Conservation (phyloP, 2,888 invertebrate species). For the Alsophila aescularia region DNA sequence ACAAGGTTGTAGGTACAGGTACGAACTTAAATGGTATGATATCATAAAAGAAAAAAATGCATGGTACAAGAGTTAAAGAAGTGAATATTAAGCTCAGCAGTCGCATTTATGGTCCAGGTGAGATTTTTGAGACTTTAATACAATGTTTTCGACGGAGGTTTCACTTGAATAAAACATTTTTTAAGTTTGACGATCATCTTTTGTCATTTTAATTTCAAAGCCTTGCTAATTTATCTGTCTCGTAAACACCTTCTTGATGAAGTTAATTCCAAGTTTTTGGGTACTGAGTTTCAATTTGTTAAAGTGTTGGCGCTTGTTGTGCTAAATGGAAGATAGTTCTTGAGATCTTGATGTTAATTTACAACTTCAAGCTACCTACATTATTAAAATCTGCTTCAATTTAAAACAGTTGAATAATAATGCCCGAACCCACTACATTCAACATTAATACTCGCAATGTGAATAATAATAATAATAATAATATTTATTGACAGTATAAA, state of each 20-base stretch:
- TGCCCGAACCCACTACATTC: too few species aligned
- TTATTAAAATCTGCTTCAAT: not conserved
- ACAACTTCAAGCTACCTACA: not conserved
- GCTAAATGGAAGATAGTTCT: conserved; percentile 10
- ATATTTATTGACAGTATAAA: too few species aligned
- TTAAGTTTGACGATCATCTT: conserved; percentile 25
- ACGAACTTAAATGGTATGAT: too few species aligned
- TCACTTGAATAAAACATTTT: conserved; percentile 28
- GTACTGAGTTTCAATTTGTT: conserved; percentile 18
- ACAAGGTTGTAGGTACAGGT: too few species aligned
- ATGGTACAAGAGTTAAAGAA: too few species aligned
- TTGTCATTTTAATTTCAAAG: conserved; percentile 30
- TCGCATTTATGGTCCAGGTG: not conserved
- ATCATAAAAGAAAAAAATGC: too few species aligned
- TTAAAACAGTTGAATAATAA: too few species aligned
- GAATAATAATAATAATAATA: too few species aligned
- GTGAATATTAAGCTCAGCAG: too few species aligned
- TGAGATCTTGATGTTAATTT: not conserved
- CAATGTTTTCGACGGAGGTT: conserved; percentile 16
- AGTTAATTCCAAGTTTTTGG: conserved; percentile 15
- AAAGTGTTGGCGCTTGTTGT: conserved; percentile 9
- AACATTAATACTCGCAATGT: too few species aligned
- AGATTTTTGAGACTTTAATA: not conserved
- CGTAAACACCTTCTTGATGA: conserved; percentile 18
- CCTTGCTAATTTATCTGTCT: conserved; percentile 21